Base-by-base conservation (phyloP, 2,113 vertebrate species). In the Neoarius graeffei region DNA sequence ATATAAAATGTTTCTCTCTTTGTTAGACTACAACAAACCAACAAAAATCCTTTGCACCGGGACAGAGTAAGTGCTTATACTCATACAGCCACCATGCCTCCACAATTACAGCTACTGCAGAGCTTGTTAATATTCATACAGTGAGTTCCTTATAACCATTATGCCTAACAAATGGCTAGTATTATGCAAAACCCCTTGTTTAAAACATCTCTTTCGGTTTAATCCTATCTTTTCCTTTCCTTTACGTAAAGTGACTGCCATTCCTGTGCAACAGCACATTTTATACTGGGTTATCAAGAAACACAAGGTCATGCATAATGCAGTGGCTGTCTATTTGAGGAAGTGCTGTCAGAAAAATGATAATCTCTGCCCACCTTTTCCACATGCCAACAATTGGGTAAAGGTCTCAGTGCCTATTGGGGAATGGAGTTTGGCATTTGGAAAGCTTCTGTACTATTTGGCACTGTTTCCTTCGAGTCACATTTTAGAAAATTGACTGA, bases 371-470 rank as follows among this genome's bases (percentile, higher is more conserved):
- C 86, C 66, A 69, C 35, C 56, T 87, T 81, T 87, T 83, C 54
- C 80, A 83, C 67, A 73, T 42, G 67, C 56, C 86, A 74, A 87
- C 86, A 82, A 87, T 87, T 62, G 52, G 83, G 30, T 82, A 87
- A 87, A 87, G 86, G 86, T 87, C 86, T 83, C 30, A 5, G 80
- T 14, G 79, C 48, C 66, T 81, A 10, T 60, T 35, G 67, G 86
- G 86, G 80, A 83, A 82, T 69, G 25, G 66, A 82, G 56, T 30
- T 52, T 82, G 86, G 19, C 86, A 87, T 87, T 87, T 87, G 80
- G 67, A 87, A 81, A 87, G 66, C 48, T n/a, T 42, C 62, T 60
- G 48, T 62, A 56, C 50, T 48, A 20, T 54, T 8, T 57, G 71
- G 23, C 76, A 67, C 19, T 3, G 17, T 80, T 69, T 77, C 19